Base-by-base conservation (phyloP, 1,140 invertebrate genomes). In the Achatina immaculata region DNA sequence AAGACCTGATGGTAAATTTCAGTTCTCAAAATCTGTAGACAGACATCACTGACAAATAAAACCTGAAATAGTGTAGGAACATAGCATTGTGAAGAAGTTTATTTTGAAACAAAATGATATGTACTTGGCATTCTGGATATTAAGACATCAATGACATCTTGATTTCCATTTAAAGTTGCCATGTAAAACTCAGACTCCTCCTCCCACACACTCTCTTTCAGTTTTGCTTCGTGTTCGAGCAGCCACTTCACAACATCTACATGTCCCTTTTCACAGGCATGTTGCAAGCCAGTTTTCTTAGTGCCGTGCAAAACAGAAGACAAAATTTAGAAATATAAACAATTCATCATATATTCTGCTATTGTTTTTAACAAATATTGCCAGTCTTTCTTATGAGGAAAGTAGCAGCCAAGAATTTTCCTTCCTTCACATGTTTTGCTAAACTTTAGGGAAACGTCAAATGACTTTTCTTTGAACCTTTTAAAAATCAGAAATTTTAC, bases 111-210 rank as follows among this genome's bases (percentile, higher is more conserved):
- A n/a, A n/a, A n/a, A n/a, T n/a, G n/a, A n/a, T n/a, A 62, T 28
- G 3, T 71, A 71, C 68, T 24, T 16, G 68, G 36, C 24, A 4
- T 42, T 45, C 28, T 40, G 38, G 16, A 24, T 11, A 48, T 51
- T 11, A 74, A 45, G 28, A 51, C 48, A 45, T 40, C 7, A 3
- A 74, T 1, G 36, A 74, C 48, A 48, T 74, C 72, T 28, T 31
- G 6, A 3, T 73, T 40, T 24, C 72, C 72, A 36, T 51, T 28
- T 14, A 74, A 31, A 11, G 42, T 74, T 36, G 72, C 72, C 28
- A 51, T 3, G 36, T 74, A 74, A 74, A 74, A 74, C 31, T 74
- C 72, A 21, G 72, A 74, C 43, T 74, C 31, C 48, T 74, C 72
- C 21, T 74, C 72, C 4, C 16, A 48, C 31, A 68, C 65, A 74